Evolutionary conservation across 2,113 vertebrate species (phyloP), one percentile per base, ranked within the genome.

Genomic region (Corvus hawaiiensis): DNA sequence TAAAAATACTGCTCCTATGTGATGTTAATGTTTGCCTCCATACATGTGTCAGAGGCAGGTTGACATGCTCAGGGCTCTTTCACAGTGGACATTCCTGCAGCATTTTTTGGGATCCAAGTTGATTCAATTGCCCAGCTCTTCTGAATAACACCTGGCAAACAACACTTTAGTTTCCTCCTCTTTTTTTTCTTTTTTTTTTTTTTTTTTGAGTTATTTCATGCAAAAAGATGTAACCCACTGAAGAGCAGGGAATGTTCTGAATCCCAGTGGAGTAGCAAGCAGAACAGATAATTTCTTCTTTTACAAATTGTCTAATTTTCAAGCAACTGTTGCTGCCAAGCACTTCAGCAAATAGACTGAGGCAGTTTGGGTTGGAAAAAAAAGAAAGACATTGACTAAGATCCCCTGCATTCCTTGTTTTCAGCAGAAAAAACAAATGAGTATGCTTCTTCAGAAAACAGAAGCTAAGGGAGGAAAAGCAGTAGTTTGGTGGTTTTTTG

Each of bases 251-350:
- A 73, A 71, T 37, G 23, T 26, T 83, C 69, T 41, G 59, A 69
- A 59, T 91, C 66, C 59, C 59, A 21, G 16, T 10, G 32, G 51
- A 39, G 58, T 13, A 49, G 37, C 22, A 72, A 92, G 37, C 48
- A 81, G 43, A 69, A 41, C 22, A 33, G 61, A 49, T 93, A 46
- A 76, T 71, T 91, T 69, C 32, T 72, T 85, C 80, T 81, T 73
- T 48, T 76, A 83, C 43, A 82, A 83, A 77, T 90, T 23, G 33
- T 41, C 72, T 87, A 27, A 88, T 91, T 85, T 95, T 92, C 56
- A 26, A 93, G 61, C 27, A 64, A 93, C 48, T n/a, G 19, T 64
- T 88, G 32, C 82, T 93, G 82, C 83, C 66, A 85, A 94, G 55
- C 6, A 5, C 19, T 89, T 91, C 11, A 6, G 59, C 37, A 75